phyloP scores from a whole-genome alignment of 2,888 invertebrate genomes.

The Apeira syringaria region DNA sequence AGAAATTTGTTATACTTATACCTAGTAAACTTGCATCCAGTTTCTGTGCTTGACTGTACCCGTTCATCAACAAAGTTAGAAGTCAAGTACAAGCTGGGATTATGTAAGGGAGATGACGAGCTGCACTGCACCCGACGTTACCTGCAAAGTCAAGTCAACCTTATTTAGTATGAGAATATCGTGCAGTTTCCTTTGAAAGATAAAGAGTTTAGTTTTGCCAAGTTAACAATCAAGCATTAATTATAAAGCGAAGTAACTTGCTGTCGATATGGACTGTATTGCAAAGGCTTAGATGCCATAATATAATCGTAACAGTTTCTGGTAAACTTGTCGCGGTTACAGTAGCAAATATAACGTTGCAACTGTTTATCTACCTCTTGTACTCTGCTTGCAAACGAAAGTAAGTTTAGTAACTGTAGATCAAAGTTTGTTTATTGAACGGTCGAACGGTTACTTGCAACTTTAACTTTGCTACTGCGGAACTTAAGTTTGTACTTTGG shows the following conservation, averaged over 20 bases:
- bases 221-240: slow-evolving; percentile 25
- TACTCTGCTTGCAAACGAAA: neutral
- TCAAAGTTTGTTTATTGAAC: slow-evolving; percentile 11
- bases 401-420: slow-evolving; percentile 2
- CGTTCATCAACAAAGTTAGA: slow-evolving; percentile 65
- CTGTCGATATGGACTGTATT: slow-evolving; percentile 13
- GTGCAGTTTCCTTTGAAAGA: slow-evolving; percentile 3
- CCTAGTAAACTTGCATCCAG: neutral
- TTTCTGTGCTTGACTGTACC: slow-evolving; percentile 49
- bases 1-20: too few species aligned
- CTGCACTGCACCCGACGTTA: slow-evolving; percentile 13
- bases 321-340: slow-evolving; percentile 13
- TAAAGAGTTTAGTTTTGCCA: neutral
- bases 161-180: slow-evolving; percentile 6
- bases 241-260: slow-evolving; percentile 18
- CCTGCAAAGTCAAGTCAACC: slow-evolving; percentile 4
- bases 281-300: slow-evolving; percentile 8
- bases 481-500: slow-evolving; percentile 8
- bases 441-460: slow-evolving; percentile 9
- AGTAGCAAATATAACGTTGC: slow-evolving; percentile 16
- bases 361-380: neutral
- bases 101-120: slow-evolving; percentile 54
- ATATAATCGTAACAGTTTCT: neutral
- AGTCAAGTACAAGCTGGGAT: slow-evolving; percentile 69
- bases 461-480: slow-evolving; percentile 15